phyloP scores from a whole-genome alignment of 2,113 vertebrate species.

The Hassar affinis region DNA sequence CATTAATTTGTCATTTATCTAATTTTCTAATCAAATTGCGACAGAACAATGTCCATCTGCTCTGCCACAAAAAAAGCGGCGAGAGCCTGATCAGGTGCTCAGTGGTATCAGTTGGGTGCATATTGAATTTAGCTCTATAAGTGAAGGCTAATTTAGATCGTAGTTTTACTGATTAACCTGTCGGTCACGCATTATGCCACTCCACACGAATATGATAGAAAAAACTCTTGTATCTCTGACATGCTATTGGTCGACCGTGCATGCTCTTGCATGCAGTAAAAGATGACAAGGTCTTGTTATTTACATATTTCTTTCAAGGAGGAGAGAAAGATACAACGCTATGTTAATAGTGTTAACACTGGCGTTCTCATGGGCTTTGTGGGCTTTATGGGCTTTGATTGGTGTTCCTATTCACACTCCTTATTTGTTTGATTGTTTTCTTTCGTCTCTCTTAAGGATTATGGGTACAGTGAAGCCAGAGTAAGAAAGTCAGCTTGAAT shows the following conservation, averaged over 20 bases:
- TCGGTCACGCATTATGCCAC: conserved; percentile 16
- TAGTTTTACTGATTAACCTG: conserved; percentile 31
- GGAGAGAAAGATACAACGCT: not conserved
- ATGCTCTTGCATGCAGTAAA: not conserved
- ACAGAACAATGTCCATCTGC: conserved; percentile 31
- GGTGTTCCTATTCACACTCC: not conserved
- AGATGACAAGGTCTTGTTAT: not conserved
- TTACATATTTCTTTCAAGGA: not conserved
- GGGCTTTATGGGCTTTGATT: not conserved
- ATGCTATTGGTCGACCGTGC: not conserved
- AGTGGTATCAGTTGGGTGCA: conserved; percentile 25
- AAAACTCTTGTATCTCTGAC: not conserved
- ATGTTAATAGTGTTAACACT: not conserved
- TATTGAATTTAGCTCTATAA: conserved; percentile 55
- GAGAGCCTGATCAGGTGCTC: conserved; percentile 22
- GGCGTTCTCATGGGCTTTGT: not conserved
- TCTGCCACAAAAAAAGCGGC: not conserved
- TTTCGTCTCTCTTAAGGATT: too few relatives aligned
- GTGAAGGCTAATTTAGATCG: conserved; percentile 55
- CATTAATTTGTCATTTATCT: conserved; percentile 56
- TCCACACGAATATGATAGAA: not conserved
- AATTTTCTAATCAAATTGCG: conserved; percentile 50
- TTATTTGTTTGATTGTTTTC: not conserved
- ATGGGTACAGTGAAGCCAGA: not conserved
- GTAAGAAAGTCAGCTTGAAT: not conserved